These are phyloP conservation scores for Zaprionus lineosus DNA, from an alignment of 2,888 invertebrate species.

Conservation along the genomic window DNA sequence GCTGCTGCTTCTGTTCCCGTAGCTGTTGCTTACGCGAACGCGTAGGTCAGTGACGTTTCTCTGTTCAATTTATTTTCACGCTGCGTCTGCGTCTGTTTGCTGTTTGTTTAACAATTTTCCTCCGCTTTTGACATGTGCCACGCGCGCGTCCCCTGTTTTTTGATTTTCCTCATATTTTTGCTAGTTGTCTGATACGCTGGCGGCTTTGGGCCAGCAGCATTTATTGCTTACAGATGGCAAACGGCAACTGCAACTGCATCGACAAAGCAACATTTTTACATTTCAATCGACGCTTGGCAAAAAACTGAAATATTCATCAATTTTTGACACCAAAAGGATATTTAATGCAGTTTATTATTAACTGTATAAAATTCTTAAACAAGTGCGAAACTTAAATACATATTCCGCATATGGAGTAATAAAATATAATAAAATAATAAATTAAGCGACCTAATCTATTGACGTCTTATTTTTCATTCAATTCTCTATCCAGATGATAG, in stretches of 20 bases:
- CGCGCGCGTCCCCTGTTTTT: slow-evolving; percentile 28
- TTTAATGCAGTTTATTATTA: too few species aligned
- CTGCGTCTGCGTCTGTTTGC: slow-evolving; percentile 58
- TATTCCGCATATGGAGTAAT: too few species aligned
- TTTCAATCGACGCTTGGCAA: too few species aligned
- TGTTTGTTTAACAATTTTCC: slow-evolving; percentile 59
- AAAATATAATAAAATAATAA: too few species aligned
- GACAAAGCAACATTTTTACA: slow-evolving; percentile 9
- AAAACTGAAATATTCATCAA: too few species aligned
- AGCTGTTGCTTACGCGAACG: slow-evolving; percentile 55
- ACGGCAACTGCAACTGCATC: background rate
- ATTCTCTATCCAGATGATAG: too few species aligned
- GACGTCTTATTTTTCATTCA: too few species aligned
- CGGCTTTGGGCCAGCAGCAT: slow-evolving; percentile 43
- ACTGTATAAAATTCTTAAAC: too few species aligned
- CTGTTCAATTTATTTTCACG: slow-evolving; percentile 61
- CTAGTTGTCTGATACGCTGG: slow-evolving; percentile 19
- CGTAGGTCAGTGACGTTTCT: slow-evolving; percentile 72
- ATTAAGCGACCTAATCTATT: too few species aligned
- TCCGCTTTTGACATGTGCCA: slow-evolving; percentile 49
- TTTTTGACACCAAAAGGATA: too few species aligned
- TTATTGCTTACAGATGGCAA: slow-evolving; percentile 66
- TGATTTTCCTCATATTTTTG: background rate
- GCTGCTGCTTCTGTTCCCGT: slow-evolving; percentile 14
- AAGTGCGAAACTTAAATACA: too few species aligned